Evolutionary conservation across 2,888 invertebrate species (phyloP).

Genomic region (Anthophora plumipes): DNA sequence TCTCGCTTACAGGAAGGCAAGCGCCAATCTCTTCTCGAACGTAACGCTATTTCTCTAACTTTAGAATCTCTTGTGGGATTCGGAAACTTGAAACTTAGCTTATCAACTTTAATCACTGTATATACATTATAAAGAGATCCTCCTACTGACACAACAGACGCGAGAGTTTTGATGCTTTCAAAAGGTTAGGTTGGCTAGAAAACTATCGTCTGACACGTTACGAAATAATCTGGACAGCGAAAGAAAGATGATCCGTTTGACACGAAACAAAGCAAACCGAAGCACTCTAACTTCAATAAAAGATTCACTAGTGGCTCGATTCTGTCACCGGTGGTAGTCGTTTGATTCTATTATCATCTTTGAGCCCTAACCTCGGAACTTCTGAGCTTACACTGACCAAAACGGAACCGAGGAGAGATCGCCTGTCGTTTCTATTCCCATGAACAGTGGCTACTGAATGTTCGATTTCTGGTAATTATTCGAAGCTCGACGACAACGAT

Average conservation of each 20-base stretch:
- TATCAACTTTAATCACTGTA: neutral
- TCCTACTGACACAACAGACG: neutral
- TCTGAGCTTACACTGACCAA: neutral
- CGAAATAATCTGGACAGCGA: neutral
- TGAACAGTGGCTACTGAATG: constrained; percentile 17
- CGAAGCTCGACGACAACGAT: constrained; percentile 6
- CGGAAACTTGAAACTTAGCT: neutral
- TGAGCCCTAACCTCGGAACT: constrained; percentile 13
- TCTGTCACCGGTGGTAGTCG: constrained; percentile 20
- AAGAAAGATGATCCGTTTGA: neutral
- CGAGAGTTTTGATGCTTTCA: neutral
- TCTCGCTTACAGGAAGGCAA: neutral
- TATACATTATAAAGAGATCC: too few species aligned
- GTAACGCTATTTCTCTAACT: neutral
- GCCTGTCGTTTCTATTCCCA: neutral
- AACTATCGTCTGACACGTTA: neutral
- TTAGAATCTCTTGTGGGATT: neutral
- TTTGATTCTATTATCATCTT: constrained; percentile 33
- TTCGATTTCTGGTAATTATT: neutral
- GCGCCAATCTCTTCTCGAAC: too few species aligned
- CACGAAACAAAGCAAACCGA: neutral
- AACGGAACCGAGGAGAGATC: neutral
- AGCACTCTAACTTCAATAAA: neutral
- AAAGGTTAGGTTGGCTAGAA: neutral
- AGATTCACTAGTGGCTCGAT: constrained; percentile 24